Evolutionary conservation across 2,888 invertebrate genomes (phyloP).

Genomic region (Stictocephala bisonia): DNA sequence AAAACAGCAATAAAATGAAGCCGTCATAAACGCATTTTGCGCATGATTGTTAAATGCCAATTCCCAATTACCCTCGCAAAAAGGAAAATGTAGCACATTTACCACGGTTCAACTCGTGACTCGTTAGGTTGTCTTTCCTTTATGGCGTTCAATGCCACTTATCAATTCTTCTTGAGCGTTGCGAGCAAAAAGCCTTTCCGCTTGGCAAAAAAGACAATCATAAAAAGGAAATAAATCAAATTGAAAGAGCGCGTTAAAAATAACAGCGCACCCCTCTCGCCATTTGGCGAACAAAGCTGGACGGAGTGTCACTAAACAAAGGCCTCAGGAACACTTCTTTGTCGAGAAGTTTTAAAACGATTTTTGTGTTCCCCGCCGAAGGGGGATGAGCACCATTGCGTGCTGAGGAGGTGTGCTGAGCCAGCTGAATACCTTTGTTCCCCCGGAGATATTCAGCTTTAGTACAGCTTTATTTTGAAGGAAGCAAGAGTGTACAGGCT

Average conservation of each 20-base stretch:
- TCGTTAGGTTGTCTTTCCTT: slow-evolving; percentile 16
- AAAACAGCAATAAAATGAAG: too few relatives aligned
- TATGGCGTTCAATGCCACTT: slow-evolving; percentile 36
- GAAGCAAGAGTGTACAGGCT: too few relatives aligned
- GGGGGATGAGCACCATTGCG: slow-evolving; percentile 3
- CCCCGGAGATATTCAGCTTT: too few relatives aligned
- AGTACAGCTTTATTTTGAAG: too few relatives aligned
- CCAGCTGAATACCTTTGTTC: too few relatives aligned
- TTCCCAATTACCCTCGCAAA: too few relatives aligned
- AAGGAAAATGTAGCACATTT: slow-evolving; percentile 18
- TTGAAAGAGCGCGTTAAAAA: slow-evolving; percentile 32
- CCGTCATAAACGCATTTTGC: too few relatives aligned
- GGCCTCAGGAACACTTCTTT: slow-evolving; percentile 11
- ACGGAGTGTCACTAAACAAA: slow-evolving; percentile 28
- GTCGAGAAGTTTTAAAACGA: slow-evolving; percentile 40
- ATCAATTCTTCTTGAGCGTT: slow-evolving; percentile 12
- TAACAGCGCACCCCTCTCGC: background rate
- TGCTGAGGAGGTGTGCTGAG: too few relatives aligned
- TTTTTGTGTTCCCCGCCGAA: slow-evolving; percentile 22
- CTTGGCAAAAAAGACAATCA: slow-evolving; percentile 37
- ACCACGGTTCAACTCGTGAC: slow-evolving; percentile 19
- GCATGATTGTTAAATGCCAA: too few relatives aligned
- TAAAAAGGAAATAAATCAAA: slow-evolving; percentile 41
- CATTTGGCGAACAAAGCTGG: slow-evolving; percentile 21
- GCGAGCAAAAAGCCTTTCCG: slow-evolving; percentile 28